These are phyloP conservation scores for Helicoverpa assulta DNA, from an alignment of 2,888 invertebrate species.

Conservation along the genomic window DNA sequence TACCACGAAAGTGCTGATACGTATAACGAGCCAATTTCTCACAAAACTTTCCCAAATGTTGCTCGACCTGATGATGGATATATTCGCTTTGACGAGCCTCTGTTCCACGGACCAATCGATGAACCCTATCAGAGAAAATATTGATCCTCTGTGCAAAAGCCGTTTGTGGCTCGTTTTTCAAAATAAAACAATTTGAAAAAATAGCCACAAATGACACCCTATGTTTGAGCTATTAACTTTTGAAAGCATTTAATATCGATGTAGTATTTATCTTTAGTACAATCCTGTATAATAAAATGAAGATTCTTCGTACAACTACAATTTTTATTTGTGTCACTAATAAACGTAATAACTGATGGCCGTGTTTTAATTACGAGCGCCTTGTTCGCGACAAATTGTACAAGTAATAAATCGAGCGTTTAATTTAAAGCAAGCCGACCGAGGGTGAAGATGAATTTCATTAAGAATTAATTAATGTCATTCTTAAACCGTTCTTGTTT, in stretches of 20 bases:
- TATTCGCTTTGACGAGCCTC: conserved; percentile 83
- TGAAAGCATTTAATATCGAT: conserved; percentile 49
- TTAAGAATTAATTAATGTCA: conserved; percentile 91
- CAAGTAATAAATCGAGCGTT: conserved; percentile 88
- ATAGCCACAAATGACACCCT: conserved; percentile 61
- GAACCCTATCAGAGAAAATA: conserved; percentile 87
- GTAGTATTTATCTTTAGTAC: conserved; percentile 72
- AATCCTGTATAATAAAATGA: conserved; percentile 59
- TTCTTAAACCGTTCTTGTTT: conserved; percentile 90
- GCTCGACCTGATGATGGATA: conserved; percentile 82
- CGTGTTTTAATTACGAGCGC: conserved; percentile 81
- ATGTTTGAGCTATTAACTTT: conserved; percentile 37
- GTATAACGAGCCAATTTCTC: conserved; percentile 77
- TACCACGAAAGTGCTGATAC: conserved; percentile 80
- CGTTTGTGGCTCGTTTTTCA: conserved; percentile 71
- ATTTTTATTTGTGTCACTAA: conserved; percentile 75
- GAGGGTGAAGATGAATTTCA: conserved; percentile 90
- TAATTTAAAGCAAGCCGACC: conserved; percentile 87
- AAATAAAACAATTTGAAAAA: conserved; percentile 63
- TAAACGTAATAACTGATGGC: conserved; percentile 85
- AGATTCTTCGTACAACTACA: conserved; percentile 68
- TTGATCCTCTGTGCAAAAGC: conserved; percentile 59
- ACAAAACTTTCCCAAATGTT: conserved; percentile 81
- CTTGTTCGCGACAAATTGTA: conserved; percentile 87
- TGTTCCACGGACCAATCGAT: conserved; percentile 83